Evolutionary conservation across 1,140 invertebrate genomes (phyloP).

Genomic region (Drosophila kepulauana): DNA sequence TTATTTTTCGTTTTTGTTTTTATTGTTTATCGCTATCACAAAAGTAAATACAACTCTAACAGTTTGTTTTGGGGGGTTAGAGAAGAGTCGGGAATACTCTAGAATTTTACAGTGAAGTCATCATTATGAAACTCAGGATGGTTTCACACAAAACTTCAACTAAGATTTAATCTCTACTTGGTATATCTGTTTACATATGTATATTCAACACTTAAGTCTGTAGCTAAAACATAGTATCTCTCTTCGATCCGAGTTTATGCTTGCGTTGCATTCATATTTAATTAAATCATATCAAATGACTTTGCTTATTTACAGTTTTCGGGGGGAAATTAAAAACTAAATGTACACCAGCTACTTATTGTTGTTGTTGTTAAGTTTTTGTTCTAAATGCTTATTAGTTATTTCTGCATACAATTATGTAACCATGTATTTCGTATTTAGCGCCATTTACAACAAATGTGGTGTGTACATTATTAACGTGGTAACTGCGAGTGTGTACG

Average conservation of each 20-base stretch:
- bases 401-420: conserved; percentile 11
- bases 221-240: conserved; percentile 58
- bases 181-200: conserved; percentile 57
- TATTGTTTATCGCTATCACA: conserved; percentile 80
- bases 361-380: conserved; percentile 8
- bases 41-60: conserved; percentile 81
- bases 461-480: conserved; percentile 7
- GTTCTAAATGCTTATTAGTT: conserved; percentile 33
- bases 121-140: conserved; percentile 21
- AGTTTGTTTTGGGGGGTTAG: conserved; percentile 19
- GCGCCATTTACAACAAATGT: conserved; percentile 31
- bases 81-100: conserved; percentile 23
- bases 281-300: conserved; percentile 78
- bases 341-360: conserved; percentile 40
- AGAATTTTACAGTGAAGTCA: conserved; percentile 25
- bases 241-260: conserved; percentile 30
- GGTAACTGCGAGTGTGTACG: conserved; percentile 21
- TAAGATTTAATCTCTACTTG: conserved; percentile 62
- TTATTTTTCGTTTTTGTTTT: conserved; percentile 53
- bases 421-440: conserved; percentile 17
- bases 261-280: conserved; percentile 38
- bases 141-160: conserved; percentile 51
- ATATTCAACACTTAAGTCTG: conserved; percentile 76
- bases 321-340: conserved; percentile 35
- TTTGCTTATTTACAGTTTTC: conserved; percentile 65